A percentile compares a stretch with the other conserved stretches of the same genome.
phyloP scores from a whole-genome alignment of 2,797 vertebrate species.

The Decapterus maruadsi region DNA sequence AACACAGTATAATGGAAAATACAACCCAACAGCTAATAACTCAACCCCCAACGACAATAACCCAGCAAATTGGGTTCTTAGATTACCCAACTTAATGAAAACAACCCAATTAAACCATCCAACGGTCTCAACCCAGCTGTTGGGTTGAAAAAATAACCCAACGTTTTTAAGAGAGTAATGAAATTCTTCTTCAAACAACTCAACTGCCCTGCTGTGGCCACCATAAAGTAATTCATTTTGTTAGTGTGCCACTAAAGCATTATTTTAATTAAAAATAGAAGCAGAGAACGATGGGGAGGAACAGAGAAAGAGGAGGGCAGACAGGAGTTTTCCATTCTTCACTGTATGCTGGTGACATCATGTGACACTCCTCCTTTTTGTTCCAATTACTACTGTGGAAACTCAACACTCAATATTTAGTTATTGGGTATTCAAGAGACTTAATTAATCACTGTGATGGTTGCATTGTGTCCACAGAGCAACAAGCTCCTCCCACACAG shows the following conservation, averaged over 20 bases:
- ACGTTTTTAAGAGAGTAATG: slow-evolving; percentile 38
- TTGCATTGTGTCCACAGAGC: slow-evolving; percentile 24
- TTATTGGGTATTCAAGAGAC: slow-evolving; percentile 63
- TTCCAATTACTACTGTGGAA: slow-evolving; percentile 71
- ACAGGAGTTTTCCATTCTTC: slow-evolving; percentile 62
- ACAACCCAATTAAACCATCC: too few relatives aligned
- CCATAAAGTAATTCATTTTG: slow-evolving; percentile 54
- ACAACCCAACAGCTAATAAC: too few relatives aligned
- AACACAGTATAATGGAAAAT: too few relatives aligned
- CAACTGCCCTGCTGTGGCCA: slow-evolving; percentile 31
- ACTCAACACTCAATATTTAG: slow-evolving; percentile 78
- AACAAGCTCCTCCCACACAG: slow-evolving; percentile 36
- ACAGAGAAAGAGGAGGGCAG: slow-evolving; percentile 58
- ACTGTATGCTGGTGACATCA: slow-evolving; percentile 50
- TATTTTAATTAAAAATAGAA: slow-evolving; percentile 68
- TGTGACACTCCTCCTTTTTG: slow-evolving; percentile 69
- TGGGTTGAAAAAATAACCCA: too few relatives aligned
- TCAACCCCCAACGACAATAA: too few relatives aligned
- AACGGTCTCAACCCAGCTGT: too few relatives aligned
- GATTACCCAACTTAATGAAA: too few relatives aligned
- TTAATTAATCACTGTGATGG: slow-evolving; percentile 73
- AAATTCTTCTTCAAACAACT: slow-evolving; percentile 20
- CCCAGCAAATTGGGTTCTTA: too few relatives aligned
- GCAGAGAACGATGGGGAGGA: slow-evolving; percentile 52
- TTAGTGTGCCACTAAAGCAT: slow-evolving; percentile 49